Percentiles rank a stretch among this genome's conserved stretches.
phyloP scores from a whole-genome alignment of 2,113 vertebrate species.

The Alectura lathami region DNA sequence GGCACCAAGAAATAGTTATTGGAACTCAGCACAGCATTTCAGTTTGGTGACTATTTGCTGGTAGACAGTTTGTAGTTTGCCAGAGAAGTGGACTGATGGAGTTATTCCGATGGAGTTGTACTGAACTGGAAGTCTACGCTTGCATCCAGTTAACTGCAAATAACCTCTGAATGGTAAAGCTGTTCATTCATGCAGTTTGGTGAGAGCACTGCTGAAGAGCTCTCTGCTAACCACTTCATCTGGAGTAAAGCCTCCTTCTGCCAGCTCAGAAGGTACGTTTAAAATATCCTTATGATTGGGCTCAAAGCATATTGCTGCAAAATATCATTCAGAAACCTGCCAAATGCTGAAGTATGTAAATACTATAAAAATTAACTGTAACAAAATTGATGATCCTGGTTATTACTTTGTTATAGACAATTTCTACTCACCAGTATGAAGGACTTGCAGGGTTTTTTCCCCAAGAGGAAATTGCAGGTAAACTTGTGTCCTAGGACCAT shows the following conservation, averaged over 20 bases:
- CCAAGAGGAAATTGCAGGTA: neutral
- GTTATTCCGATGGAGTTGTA: neutral
- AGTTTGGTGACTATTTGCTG: neutral
- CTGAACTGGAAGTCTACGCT: neutral
- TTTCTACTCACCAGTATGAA: neutral
- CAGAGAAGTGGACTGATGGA: neutral
- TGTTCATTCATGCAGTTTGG: neutral
- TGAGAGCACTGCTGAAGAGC: neutral
- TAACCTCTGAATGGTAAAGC: neutral
- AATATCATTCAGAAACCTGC: neutral
- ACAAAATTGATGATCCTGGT: too few species aligned
- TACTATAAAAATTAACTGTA: neutral
- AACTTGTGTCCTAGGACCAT: neutral
- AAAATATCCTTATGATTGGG: neutral
- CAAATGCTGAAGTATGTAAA: neutral
- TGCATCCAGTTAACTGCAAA: neutral
- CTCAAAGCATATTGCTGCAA: neutral
- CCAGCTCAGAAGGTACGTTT: neutral
- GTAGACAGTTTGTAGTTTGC: neutral
- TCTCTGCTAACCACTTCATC: neutral
- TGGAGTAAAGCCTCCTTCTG: neutral
- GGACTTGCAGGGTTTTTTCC: neutral
- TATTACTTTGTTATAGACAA: rapidly evolving
- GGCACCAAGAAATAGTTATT: conserved; percentile 19
- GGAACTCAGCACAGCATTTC: neutral